These are phyloP conservation scores for Agrilus biguttatus DNA, from an alignment of 2,888 invertebrate species.

Conservation along the genomic window DNA sequence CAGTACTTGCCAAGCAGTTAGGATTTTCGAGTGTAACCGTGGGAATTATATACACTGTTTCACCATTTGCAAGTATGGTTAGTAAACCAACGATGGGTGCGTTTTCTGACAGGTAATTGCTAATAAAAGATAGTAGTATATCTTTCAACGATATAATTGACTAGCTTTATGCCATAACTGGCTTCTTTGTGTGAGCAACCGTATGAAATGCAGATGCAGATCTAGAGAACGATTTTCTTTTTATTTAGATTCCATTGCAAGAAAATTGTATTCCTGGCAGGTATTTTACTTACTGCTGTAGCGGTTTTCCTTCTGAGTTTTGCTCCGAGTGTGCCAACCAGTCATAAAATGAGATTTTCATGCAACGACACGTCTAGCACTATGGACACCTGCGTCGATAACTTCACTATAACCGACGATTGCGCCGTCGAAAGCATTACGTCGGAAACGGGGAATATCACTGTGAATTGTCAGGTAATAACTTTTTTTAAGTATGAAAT, in stretches of 20 bases:
- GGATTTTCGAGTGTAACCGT: conserved; percentile 67
- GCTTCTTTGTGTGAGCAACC: no score
- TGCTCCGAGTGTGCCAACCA: conserved; percentile 45
- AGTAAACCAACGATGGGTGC: conserved; percentile 70
- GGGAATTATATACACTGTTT: conserved; percentile 61
- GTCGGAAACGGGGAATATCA: neutral
- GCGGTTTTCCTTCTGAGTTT: conserved; percentile 60
- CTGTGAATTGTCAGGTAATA: no score
- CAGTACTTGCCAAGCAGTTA: conserved; percentile 58
- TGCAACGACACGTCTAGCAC: conserved; percentile 43
- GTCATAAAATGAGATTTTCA: conserved; percentile 41
- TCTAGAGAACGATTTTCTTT: no score
- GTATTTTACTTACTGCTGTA: conserved; percentile 54
- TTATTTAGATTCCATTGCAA: conserved; percentile 46
- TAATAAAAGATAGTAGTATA: no score
- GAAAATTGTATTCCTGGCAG: conserved; percentile 58
- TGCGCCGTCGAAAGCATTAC: conserved; percentile 33
- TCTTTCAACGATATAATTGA: no score
- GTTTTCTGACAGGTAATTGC: conserved; percentile 44
- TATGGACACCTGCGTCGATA: conserved; percentile 41
- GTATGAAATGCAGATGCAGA: no score
- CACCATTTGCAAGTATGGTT: conserved; percentile 66
- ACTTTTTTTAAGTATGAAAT: no score
- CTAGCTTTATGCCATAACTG: no score
- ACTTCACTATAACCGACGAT: conserved; percentile 28